These are phyloP conservation scores for Discoglossus pictus DNA, from an alignment of 2,797 vertebrate species.

Conservation along the genomic window DNA sequence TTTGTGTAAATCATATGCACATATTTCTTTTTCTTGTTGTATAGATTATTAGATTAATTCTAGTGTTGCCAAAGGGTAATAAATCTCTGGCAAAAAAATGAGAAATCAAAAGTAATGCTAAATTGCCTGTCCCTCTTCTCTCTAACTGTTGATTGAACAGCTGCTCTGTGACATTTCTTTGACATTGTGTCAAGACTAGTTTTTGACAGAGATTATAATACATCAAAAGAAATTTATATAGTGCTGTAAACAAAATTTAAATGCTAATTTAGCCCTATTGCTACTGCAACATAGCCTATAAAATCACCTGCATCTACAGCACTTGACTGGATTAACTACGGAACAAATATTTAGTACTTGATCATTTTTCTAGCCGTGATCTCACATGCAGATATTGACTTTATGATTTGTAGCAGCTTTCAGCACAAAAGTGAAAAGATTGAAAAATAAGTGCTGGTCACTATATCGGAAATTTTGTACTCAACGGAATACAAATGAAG, in stretches of 20 bases:
- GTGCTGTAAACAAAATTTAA: constrained; percentile 26
- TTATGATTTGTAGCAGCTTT: constrained; percentile 12
- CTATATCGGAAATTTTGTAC: background rate
- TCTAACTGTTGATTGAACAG: constrained; percentile 24
- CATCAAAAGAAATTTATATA: constrained; percentile 10
- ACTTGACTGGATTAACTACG: background rate
- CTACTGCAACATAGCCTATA: background rate
- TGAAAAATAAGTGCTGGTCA: too few relatives aligned
- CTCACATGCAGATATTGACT: constrained; percentile 10
- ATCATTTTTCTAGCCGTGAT: background rate
- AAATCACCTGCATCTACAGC: background rate
- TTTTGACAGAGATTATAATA: constrained; percentile 29
- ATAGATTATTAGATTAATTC: constrained; percentile 41
- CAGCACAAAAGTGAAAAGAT: background rate
- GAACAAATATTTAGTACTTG: constrained; percentile 5
- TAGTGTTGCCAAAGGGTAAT: constrained; percentile 42
- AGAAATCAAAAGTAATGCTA: constrained; percentile 40
- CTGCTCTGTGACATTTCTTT: constrained; percentile 39
- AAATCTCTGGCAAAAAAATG: constrained; percentile 41
- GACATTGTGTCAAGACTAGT: constrained; percentile 17
- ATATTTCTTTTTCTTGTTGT: constrained; percentile 32
- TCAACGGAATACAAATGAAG: constrained; percentile 2
- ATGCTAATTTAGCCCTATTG: constrained; percentile 13
- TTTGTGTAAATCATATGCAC: constrained; percentile 20
- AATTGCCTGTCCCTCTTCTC: constrained; percentile 39